Conservation (phyloP, 92 coral and sea anemone genomes). For the Phenganax subtilis region DNA sequence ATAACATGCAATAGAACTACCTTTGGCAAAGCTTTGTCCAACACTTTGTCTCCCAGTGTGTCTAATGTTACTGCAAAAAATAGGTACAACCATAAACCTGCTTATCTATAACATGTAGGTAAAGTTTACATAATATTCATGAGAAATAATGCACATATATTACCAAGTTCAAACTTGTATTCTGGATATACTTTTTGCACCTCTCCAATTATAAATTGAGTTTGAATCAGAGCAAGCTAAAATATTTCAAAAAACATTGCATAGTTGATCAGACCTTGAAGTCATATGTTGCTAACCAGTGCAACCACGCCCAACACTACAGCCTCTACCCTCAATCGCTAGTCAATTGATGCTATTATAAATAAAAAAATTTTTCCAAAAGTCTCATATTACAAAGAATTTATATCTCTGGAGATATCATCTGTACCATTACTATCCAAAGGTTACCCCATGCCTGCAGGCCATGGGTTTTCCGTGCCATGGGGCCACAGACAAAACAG, state of each 20-base stretch:
- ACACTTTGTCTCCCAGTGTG: constrained; percentile 84
- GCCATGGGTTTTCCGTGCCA: no score
- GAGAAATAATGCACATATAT: not conserved
- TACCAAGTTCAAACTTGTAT: constrained; percentile 64
- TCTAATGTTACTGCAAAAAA: constrained; percentile 47
- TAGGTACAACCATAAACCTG: no score
- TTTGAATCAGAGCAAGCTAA: constrained; percentile 88
- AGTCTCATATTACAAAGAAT: not conserved
- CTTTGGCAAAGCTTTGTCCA: constrained; percentile 82
- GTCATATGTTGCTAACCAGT: no score
- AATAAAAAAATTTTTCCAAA: not conserved
- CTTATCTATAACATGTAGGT: no score
- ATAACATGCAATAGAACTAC: constrained; percentile 31
- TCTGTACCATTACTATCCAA: not conserved
- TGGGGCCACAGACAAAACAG: no score
- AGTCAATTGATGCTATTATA: no score
- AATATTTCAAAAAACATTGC: constrained; percentile 9
- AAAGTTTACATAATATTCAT: no score
- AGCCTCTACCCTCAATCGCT: no score
- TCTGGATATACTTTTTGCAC: constrained; percentile 60
- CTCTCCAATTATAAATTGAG: constrained; percentile 68
- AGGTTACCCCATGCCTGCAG: no score
- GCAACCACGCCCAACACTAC: no score
- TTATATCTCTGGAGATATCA: not conserved
- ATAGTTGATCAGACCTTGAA: no score